A percentile compares a stretch with the other conserved stretches of the same genome.
These are phyloP conservation scores for Biston stratarius DNA, from an alignment of 2,888 invertebrate species.

Conservation along the genomic window DNA sequence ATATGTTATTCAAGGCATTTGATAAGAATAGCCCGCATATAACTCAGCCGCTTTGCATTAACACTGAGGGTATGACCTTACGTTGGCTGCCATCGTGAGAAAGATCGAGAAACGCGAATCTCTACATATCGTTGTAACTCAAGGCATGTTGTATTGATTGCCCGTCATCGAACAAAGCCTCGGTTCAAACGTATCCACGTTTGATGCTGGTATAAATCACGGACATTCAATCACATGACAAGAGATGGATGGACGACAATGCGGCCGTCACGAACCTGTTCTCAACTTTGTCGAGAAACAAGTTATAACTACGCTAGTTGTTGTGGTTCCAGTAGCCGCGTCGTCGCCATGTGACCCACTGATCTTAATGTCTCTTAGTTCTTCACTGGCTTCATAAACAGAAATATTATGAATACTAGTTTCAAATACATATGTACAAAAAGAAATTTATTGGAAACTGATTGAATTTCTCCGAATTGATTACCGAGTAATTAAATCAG, in stretches of 20 bases:
- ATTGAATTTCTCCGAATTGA: neutral
- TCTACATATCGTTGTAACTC: constrained; percentile 31
- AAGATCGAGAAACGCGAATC: constrained; percentile 26
- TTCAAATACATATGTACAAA: neutral
- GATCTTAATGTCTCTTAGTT: constrained; percentile 51
- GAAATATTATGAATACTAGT: constrained; percentile 20
- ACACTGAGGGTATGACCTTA: constrained; percentile 16
- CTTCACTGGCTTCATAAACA: constrained; percentile 48
- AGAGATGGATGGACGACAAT: constrained; percentile 52
- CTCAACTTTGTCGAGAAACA: constrained; percentile 35
- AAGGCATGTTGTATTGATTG: constrained; percentile 38
- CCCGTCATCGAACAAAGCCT: constrained; percentile 36
- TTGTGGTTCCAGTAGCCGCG: constrained; percentile 45
- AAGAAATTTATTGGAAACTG: neutral
- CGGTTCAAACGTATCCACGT: constrained; percentile 44
- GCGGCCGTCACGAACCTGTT: constrained; percentile 41
- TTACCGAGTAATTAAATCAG: neutral
- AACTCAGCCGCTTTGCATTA: constrained; percentile 15
- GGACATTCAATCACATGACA: constrained; percentile 53
- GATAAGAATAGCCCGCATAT: constrained; percentile 17
- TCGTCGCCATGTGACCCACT: constrained; percentile 58
- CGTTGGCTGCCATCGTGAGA: constrained; percentile 16
- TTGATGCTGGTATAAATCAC: constrained; percentile 56
- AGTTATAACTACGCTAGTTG: constrained; percentile 40
- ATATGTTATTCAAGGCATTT: constrained; percentile 11